Evolutionary conservation across 2,113 vertebrate species (phyloP), one percentile per base, ranked within the genome.

Genomic region (Poicephalus gulielmi): DNA sequence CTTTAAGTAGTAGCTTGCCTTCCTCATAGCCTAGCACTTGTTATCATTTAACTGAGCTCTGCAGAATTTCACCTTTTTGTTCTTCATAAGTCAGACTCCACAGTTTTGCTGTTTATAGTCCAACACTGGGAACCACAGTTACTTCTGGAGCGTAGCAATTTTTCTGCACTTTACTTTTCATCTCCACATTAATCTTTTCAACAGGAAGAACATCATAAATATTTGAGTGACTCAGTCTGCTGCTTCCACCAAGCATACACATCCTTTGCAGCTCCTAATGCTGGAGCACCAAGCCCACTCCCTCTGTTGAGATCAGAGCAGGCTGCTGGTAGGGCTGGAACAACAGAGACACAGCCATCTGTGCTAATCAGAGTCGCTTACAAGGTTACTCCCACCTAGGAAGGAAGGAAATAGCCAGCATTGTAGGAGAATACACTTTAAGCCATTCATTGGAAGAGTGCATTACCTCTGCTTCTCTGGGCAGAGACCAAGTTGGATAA

Each of bases 241-340:
- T 78, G 68, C 76, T 95, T 88, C 85, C 35, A 90, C 37, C 87
- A 80, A 92, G 75, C 35, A 47, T 37, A 52, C 44, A 31, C 90
- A 47, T 93, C 85, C 68, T 95, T 76, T 90, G 68, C 67, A 92
- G 64, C 71, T 89, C 43, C 79, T 92, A 59, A 44, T 47, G 22
- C 85, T 39, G 82, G 64, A 95, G 64, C 46, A 77, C 55, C 73
- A 85, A 91, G 60, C 35, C 50, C 68, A 31, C 27, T 96, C 94
- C 88, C 94, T 86, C 92, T 90, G 88, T 31, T 83, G 85, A 64
- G 88, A 94, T 83, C 81, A 91, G 74, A 92, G 76, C n/a, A 77
- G 68, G 76, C 76, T 90, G 79, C 79, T 83, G 66, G 69, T 57
- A 95, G 77, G 28, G 79, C 49, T 94, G 71, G 68, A 86, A 78